phyloP scores from a whole-genome alignment of 2,888 invertebrate species.

The Drepana falcataria region DNA sequence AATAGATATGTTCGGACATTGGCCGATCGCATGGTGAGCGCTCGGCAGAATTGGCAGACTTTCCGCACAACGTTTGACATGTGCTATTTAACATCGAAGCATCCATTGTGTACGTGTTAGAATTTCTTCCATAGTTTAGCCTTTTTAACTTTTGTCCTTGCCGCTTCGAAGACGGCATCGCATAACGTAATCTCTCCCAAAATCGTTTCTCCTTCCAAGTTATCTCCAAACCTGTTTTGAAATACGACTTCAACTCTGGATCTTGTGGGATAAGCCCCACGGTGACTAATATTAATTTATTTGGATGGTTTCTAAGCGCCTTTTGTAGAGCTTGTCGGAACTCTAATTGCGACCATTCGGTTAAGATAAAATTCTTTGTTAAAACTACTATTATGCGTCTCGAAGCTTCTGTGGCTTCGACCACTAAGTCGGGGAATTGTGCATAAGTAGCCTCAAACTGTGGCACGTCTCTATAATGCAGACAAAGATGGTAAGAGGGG shows the following conservation, averaged over 20 bases:
- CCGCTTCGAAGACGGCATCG: conserved; percentile 90
- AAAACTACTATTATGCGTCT: conserved; percentile 91
- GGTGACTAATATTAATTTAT: conserved; percentile 91
- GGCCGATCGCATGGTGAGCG: conserved; percentile 84
- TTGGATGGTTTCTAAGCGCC: conserved; percentile 88
- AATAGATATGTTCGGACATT: conserved; percentile 92
- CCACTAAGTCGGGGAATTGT: conserved; percentile 85
- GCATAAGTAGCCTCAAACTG: conserved; percentile 84
- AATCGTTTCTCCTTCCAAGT: conserved; percentile 95
- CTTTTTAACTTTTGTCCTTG: conserved; percentile 75
- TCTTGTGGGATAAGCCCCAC: conserved; percentile 90
- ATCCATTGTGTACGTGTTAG: conserved; percentile 92
- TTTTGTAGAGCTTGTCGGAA: conserved; percentile 94
- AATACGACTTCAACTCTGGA: conserved; percentile 91
- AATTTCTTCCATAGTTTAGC: conserved; percentile 86
- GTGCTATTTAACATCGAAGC: conserved; percentile 80
- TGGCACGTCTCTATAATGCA: conserved; percentile 92
- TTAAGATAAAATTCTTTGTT: conserved; percentile 92
- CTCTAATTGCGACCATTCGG: conserved; percentile 95
- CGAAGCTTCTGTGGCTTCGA: conserved; percentile 93
- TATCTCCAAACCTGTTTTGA: conserved; percentile 91
- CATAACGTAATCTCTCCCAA: conserved; percentile 95
- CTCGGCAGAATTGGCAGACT: conserved; percentile 73
- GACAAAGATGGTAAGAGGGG: conserved; percentile 89
- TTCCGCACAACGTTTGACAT: conserved; percentile 79